These are phyloP conservation scores for Thunnus maccoyii DNA, from an alignment of 2,113 vertebrate genomes.

Conservation along the genomic window DNA sequence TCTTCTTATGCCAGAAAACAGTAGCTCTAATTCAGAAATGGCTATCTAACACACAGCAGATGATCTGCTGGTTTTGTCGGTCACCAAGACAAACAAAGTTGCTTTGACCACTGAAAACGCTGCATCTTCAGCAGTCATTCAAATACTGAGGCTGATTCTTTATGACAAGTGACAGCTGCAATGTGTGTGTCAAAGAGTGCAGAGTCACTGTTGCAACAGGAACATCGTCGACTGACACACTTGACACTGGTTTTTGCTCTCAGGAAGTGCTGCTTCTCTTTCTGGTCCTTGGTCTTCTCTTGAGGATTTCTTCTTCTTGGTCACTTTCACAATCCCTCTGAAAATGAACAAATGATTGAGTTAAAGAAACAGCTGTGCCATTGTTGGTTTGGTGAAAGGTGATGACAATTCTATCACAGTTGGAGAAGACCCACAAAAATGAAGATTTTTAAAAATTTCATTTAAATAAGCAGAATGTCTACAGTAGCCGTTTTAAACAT, in stretches of 20 bases:
- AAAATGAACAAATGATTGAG: conserved; percentile 32
- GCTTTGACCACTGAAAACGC: conserved; percentile 12
- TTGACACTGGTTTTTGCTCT: conserved; percentile 33
- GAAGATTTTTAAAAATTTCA: no score
- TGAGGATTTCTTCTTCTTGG: conserved; percentile 87
- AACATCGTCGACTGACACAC: background rate
- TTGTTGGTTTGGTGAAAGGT: background rate
- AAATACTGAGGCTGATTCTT: conserved; percentile 10
- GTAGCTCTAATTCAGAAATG: conserved; percentile 23
- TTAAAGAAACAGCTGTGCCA: background rate
- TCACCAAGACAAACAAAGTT: conserved; percentile 11
- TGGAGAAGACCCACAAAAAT: background rate
- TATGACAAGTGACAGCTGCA: conserved; percentile 10
- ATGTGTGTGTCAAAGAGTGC: conserved; percentile 17
- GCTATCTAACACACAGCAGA: conserved; percentile 21
- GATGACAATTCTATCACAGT: background rate
- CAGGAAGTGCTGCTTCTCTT: conserved; percentile 93
- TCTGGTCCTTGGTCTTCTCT: conserved; percentile 83
- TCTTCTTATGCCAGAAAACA: conserved; percentile 25
- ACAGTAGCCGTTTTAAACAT: no score
- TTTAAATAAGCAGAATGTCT: no score
- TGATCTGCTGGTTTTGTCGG: conserved; percentile 3
- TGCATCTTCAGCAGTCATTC: conserved; percentile 4
- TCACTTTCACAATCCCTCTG: conserved; percentile 95
- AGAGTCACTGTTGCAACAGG: conserved; percentile 33